phyloP scores from a whole-genome alignment of 2,797 vertebrate genomes.

The Sylvilagus floridanus region DNA sequence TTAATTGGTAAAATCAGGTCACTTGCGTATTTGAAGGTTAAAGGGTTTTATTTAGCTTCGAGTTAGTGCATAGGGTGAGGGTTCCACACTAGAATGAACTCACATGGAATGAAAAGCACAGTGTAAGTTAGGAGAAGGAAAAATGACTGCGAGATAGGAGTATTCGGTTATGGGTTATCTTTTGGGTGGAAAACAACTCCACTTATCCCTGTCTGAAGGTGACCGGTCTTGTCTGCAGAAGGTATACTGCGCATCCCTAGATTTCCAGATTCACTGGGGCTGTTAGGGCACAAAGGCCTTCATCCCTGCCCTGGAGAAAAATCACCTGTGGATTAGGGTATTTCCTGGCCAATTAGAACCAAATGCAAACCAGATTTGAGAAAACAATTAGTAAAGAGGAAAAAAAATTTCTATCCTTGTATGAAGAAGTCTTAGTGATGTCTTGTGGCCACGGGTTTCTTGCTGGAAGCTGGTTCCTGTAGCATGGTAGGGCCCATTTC shows the following conservation, averaged over 20 bases:
- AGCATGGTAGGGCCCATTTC: conserved; percentile 3
- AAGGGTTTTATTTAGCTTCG: conserved; percentile 61
- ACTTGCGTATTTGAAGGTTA: conserved; percentile 43
- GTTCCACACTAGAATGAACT: conserved; percentile 43
- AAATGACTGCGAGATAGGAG: background rate
- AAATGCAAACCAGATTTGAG: conserved; percentile 20
- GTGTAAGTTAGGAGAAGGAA: background rate
- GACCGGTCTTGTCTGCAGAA: conserved; percentile 2
- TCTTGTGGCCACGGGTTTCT: background rate
- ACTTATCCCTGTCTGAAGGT: conserved; percentile 20
- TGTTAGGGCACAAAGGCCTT: conserved; percentile 17
- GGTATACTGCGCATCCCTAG: background rate
- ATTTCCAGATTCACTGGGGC: background rate
- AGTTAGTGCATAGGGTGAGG: background rate
- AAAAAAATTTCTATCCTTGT: conserved; percentile 38
- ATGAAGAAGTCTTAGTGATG: conserved; percentile 18
- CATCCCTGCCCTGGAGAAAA: conserved; percentile 39
- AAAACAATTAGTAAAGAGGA: background rate
- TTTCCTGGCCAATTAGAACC: conserved; percentile 38
- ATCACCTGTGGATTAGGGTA: conserved; percentile 24
- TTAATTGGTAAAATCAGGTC: conserved; percentile 43
- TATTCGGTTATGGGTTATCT: conserved; percentile 28
- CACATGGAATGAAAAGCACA: conserved; percentile 23
- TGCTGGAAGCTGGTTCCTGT: conserved; percentile 13
- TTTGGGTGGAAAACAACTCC: conserved; percentile 31